Evolutionary conservation across 2,888 invertebrate genomes (phyloP).

Genomic region (Beris chalybata): DNA sequence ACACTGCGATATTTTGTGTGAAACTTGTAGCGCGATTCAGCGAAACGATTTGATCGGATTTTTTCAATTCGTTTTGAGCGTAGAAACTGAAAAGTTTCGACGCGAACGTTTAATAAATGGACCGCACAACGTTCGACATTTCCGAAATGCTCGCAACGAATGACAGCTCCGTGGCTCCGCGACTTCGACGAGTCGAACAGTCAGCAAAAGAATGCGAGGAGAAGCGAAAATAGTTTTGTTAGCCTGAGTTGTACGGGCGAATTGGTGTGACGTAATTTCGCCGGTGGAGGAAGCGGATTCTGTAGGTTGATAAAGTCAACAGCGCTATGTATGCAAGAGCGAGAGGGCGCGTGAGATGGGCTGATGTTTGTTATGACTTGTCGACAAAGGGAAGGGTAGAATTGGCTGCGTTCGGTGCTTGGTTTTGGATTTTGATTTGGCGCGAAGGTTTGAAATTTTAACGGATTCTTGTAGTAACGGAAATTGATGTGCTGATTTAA

Average conservation of each 20-base stretch:
- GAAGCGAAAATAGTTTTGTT: neutral
- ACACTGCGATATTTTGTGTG: neutral
- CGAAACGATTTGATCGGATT: neutral
- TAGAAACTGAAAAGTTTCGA: conserved; percentile 7
- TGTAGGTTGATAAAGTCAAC: neutral
- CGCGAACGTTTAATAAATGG: conserved; percentile 13
- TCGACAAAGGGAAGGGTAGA: neutral
- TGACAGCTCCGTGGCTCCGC: neutral
- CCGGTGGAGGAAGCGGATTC: neutral
- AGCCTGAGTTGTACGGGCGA: conserved; percentile 5
- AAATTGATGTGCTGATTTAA: too few relatives aligned
- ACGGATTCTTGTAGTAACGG: too few relatives aligned
- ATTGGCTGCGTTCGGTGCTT: conserved; percentile 14
- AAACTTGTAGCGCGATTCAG: neutral
- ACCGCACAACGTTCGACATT: conserved; percentile 21
- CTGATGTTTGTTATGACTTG: neutral
- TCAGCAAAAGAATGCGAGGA: neutral
- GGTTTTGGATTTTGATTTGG: neutral
- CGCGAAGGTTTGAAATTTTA: too few relatives aligned
- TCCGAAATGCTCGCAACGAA: conserved; percentile 23
- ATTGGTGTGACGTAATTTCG: conserved; percentile 14
- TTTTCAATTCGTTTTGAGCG: neutral
- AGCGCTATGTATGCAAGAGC: too few relatives aligned
- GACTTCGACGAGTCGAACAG: too few relatives aligned
- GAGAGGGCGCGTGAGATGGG: neutral